Conservation (phyloP, 2,888 invertebrate species). For the Epiperipatus broadwayi region DNA sequence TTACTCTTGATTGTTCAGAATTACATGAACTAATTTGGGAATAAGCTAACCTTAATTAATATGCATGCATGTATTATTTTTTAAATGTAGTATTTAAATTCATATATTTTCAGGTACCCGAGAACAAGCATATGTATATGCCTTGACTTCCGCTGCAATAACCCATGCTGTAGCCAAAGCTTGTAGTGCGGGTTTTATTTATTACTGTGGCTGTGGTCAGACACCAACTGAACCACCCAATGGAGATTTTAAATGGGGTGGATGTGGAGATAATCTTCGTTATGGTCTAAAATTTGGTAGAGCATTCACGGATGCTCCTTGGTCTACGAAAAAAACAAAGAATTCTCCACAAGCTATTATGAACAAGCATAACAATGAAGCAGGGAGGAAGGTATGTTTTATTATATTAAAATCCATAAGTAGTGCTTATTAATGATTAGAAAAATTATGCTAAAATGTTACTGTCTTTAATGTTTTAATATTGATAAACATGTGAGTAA, state of each 20-base stretch:
- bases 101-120: conserved; percentile 43
- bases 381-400: conserved; percentile 51
- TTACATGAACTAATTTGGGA: too few relatives aligned
- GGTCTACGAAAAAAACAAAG: conserved; percentile 16
- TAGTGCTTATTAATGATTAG: too few relatives aligned
- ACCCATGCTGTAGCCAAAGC: conserved; percentile 55
- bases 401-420: too few relatives aligned
- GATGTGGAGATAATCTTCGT: conserved; percentile 59
- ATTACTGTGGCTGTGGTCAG: conserved; percentile 56
- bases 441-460: too few relatives aligned
- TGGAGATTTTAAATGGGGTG: conserved; percentile 62
- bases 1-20: too few relatives aligned
- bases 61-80: too few relatives aligned
- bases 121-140: conserved; percentile 67
- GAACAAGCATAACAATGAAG: conserved; percentile 55
- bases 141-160: conserved; percentile 56
- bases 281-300: conserved; percentile 51
- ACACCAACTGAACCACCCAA: conserved; percentile 47
- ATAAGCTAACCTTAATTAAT: too few relatives aligned
- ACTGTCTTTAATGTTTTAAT: too few relatives aligned
- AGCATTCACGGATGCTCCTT: conserved; percentile 42
- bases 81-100: not conserved
- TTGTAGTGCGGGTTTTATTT: conserved; percentile 51
- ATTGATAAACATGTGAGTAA: too few relatives aligned
- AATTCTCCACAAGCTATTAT: conserved; percentile 36